These are phyloP conservation scores for Enteromius radiatus DNA, from an alignment of 2,797 vertebrate species.

Conservation along the genomic window DNA sequence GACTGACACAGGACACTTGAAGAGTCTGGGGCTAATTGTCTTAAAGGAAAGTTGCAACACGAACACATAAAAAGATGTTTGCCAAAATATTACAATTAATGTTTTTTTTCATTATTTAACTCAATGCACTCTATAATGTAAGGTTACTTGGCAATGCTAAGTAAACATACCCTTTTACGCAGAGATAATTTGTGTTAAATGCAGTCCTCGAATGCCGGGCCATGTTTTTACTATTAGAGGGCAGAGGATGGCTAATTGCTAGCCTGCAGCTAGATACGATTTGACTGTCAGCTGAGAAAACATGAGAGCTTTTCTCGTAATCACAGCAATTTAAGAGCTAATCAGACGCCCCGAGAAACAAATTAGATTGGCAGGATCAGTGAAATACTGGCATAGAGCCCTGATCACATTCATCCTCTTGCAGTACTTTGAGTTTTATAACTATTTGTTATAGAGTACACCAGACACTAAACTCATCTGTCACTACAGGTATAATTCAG, in stretches of 20 bases:
- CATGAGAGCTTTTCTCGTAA: conserved; percentile 65
- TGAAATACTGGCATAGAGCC: conserved; percentile 59
- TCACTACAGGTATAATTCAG: not conserved
- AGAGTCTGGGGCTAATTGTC: not conserved
- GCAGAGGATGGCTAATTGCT: conserved; percentile 63
- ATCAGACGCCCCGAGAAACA: conserved; percentile 64
- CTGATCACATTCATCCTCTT: conserved; percentile 40
- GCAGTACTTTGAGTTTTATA: conserved; percentile 34
- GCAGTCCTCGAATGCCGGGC: conserved; percentile 45
- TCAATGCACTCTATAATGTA: conserved; percentile 34
- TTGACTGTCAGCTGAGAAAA: conserved; percentile 72
- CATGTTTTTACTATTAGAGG: conserved; percentile 66
- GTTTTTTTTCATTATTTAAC: conserved; percentile 28
- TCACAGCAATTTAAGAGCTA: conserved; percentile 64
- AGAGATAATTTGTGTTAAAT: conserved; percentile 44
- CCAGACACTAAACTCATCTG: conserved; percentile 1
- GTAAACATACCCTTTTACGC: conserved; percentile 55
- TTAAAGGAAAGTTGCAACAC: not conserved
- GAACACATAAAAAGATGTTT: not conserved
- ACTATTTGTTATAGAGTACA: conserved; percentile 23
- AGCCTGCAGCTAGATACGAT: conserved; percentile 65
- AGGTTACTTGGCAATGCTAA: conserved; percentile 25
- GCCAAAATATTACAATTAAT: not conserved
- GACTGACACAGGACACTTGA: not conserved
- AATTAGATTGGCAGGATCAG: conserved; percentile 65